Evolutionary conservation across 2,113 vertebrate genomes (phyloP).

Genomic region (Turdus rufiventris): DNA sequence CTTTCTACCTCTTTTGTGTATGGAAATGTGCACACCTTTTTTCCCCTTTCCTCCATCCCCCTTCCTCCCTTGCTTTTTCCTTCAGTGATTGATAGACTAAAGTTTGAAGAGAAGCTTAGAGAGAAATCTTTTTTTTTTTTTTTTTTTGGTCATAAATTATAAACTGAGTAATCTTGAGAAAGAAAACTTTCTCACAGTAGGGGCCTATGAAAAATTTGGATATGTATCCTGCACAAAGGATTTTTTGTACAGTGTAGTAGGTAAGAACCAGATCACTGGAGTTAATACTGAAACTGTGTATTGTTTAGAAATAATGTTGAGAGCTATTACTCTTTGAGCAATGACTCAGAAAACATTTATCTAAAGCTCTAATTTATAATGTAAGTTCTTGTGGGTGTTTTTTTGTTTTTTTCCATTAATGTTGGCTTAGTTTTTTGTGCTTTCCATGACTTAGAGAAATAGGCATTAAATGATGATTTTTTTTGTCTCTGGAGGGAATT

Average conservation of each 20-base stretch:
- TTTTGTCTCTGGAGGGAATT: background rate
- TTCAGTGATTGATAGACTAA: background rate
- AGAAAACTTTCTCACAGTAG: background rate
- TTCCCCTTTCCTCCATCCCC: background rate
- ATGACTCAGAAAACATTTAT: background rate
- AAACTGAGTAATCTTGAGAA: background rate
- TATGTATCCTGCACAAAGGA: background rate
- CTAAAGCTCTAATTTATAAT: background rate
- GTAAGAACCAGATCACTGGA: background rate
- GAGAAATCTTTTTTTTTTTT: background rate
- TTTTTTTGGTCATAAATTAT: background rate
- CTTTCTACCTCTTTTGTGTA: background rate
- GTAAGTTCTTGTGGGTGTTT: background rate
- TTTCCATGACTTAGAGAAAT: background rate
- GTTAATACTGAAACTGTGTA: background rate
- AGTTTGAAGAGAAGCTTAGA: background rate
- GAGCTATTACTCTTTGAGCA: background rate
- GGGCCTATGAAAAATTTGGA: background rate
- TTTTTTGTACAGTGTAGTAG: background rate
- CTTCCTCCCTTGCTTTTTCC: background rate
- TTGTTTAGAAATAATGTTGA: background rate
- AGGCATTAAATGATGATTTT: background rate
- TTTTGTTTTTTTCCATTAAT: background rate
- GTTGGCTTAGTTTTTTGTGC: background rate
- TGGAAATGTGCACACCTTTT: background rate